Evolutionary conservation across 2,797 vertebrate species (phyloP).

Genomic region (Stomatorhinus walkeri): DNA sequence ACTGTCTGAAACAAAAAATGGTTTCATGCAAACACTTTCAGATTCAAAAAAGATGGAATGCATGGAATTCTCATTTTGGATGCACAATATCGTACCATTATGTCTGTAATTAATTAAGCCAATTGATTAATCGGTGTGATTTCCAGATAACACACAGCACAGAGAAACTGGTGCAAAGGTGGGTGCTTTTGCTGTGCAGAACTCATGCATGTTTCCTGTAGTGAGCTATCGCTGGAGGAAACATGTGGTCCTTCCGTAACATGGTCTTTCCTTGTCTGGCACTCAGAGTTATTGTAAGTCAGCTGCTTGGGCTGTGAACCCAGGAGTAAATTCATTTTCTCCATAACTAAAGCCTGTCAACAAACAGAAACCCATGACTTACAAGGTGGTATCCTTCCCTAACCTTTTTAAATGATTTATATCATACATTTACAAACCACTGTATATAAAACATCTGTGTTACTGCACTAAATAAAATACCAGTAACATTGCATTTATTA

Average conservation of each 20-base stretch:
- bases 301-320: neutral
- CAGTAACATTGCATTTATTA: neutral
- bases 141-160: neutral
- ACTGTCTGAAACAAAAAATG: neutral
- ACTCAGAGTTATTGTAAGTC: constrained; percentile 22
- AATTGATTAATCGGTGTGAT: neutral
- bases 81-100: neutral
- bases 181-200: neutral
- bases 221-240: constrained; percentile 2
- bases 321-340: constrained; percentile 26
- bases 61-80: neutral
- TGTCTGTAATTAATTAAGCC: neutral
- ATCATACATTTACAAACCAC: neutral
- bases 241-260: neutral
- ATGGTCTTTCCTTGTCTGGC: constrained; percentile 17
- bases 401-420: neutral
- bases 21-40: neutral
- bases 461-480: neutral
- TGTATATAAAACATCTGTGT: neutral
- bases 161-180: neutral
- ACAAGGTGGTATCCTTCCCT: constrained; percentile 15
- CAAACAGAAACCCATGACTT: constrained; percentile 12
- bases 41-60: neutral
- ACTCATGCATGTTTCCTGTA: constrained; percentile 19
- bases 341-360: constrained; percentile 1